These are phyloP conservation scores for Drosophila kohkoa DNA, from an alignment of 1,140 invertebrate genomes.

Conservation along the genomic window DNA sequence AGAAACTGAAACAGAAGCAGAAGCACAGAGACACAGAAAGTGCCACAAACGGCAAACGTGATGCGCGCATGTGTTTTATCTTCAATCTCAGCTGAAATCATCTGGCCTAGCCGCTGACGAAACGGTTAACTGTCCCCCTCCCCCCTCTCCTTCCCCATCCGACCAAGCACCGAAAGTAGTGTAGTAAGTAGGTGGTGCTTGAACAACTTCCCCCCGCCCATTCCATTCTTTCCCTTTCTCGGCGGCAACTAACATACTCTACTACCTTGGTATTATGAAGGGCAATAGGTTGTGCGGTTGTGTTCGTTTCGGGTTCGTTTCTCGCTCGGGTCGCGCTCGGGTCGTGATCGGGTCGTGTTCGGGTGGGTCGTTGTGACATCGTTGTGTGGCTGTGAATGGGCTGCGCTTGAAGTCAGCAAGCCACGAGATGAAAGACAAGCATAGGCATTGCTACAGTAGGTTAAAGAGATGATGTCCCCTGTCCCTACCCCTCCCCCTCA, in stretches of 20 bases:
- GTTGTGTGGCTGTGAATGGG: not conserved
- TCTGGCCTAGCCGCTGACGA: slow-evolving; percentile 55
- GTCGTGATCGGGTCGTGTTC: slow-evolving; percentile 16
- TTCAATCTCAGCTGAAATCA: slow-evolving; percentile 80
- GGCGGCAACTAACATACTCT: slow-evolving; percentile 2
- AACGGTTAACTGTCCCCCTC: slow-evolving; percentile 4
- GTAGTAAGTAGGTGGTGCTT: not conserved
- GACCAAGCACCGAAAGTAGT: too few species aligned
- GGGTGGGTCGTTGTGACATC: slow-evolving; percentile 21
- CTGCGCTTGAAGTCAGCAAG: slow-evolving; percentile 21
- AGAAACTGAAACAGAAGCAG: slow-evolving; percentile 21
- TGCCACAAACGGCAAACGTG: slow-evolving; percentile 71
- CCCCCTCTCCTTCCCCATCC: not conserved
- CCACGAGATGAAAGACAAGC: slow-evolving; percentile 1
- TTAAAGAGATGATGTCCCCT: not conserved
- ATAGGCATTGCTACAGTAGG: not conserved
- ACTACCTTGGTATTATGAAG: slow-evolving; percentile 62
- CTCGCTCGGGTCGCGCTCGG: not conserved
- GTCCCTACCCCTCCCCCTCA: not conserved
- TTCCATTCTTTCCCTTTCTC: not conserved
- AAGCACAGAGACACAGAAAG: slow-evolving; percentile 52
- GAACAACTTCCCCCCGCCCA: not conserved
- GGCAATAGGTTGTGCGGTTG: slow-evolving; percentile 72
- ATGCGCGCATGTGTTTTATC: slow-evolving; percentile 83
- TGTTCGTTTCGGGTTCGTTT: slow-evolving; percentile 9